Percentiles rank a stretch among this genome's conserved stretches.
Conservation (phyloP, 2,113 vertebrate genomes). For the Prietella phreatophila region DNA sequence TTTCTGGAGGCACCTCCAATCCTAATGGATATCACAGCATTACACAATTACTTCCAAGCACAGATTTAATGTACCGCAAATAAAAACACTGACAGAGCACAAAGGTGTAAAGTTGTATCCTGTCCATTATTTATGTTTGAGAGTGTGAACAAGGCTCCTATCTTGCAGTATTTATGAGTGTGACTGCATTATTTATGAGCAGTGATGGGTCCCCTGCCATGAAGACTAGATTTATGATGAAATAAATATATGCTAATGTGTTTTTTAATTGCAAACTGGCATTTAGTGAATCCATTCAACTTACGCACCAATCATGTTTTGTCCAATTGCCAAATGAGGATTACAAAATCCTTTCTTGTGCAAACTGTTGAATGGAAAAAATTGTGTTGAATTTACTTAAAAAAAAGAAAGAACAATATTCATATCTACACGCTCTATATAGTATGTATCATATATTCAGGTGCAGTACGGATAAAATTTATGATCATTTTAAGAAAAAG, state of each 20-base stretch:
- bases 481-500: background rate
- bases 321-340: background rate
- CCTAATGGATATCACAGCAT: constrained; percentile 68
- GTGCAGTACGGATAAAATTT: background rate
- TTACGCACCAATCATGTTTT: background rate
- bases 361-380: background rate
- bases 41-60: constrained; percentile 53
- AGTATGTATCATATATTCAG: background rate
- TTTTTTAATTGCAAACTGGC: constrained; percentile 9
- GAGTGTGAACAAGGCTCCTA: constrained; percentile 20
- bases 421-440: background rate
- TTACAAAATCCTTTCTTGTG: background rate
- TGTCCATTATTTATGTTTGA: constrained; percentile 29
- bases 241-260: background rate
- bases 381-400: too few species aligned
- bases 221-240: background rate
- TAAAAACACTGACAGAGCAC: constrained; percentile 23
- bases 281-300: background rate
- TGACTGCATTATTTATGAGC: constrained; percentile 15
- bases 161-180: constrained; percentile 17
- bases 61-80: constrained; percentile 36
- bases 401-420: background rate
- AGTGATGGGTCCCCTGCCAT: background rate
- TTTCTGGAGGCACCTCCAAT: constrained; percentile 50
- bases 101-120: constrained; percentile 30